These are phyloP conservation scores for Gobio gobio DNA, from an alignment of 2,113 vertebrate species.

Conservation along the genomic window DNA sequence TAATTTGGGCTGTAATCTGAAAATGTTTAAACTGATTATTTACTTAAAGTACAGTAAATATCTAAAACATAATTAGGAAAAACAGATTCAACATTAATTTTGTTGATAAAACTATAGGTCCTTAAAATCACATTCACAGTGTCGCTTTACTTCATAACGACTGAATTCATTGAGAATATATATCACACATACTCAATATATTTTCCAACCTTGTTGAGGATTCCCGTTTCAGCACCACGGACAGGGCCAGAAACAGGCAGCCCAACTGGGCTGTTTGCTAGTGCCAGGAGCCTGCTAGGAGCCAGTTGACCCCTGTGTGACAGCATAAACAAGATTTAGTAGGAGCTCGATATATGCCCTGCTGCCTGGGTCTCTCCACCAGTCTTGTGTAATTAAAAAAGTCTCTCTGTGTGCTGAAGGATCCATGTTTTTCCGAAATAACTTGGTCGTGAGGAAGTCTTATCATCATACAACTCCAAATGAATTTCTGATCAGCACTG, in stretches of 20 bases:
- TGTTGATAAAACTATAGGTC: neutral
- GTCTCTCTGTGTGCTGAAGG: slow-evolving; percentile 35
- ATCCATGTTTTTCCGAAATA: slow-evolving; percentile 14
- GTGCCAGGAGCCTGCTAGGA: slow-evolving; percentile 40
- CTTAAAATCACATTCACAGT: neutral
- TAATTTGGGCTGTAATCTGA: neutral
- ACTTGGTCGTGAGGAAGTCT: neutral
- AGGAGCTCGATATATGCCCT: slow-evolving; percentile 59
- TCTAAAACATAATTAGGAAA: neutral
- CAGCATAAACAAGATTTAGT: slow-evolving; percentile 68
- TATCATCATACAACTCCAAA: neutral
- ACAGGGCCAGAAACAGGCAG: neutral
- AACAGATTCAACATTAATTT: neutral
- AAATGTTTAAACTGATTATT: neutral
- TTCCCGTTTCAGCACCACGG: slow-evolving; percentile 35
- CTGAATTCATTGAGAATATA: neutral
- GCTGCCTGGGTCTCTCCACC: slow-evolving; percentile 44
- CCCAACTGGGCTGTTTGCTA: slow-evolving; percentile 38
- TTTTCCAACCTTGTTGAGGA: neutral
- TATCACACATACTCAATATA: neutral
- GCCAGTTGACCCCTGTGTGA: slow-evolving; percentile 61
- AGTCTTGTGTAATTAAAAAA: slow-evolving; percentile 58
- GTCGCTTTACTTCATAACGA: neutral
- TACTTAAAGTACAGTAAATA: neutral
- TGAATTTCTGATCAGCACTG: neutral